phyloP scores from a whole-genome alignment of 2,797 vertebrate genomes.

The Meriones psammophilus region DNA sequence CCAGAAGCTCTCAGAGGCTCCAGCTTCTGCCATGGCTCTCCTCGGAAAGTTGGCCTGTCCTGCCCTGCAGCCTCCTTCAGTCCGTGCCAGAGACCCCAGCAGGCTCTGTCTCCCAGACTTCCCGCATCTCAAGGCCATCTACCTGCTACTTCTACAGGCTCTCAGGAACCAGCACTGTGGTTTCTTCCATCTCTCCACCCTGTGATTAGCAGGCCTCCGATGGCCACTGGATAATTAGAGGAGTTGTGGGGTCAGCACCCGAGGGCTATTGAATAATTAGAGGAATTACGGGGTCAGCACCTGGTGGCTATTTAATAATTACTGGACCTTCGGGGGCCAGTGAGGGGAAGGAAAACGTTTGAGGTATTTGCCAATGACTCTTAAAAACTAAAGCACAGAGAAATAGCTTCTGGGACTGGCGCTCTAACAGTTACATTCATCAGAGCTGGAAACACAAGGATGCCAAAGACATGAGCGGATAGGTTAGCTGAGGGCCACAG shows the following conservation, averaged over 20 bases:
- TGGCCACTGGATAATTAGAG: background rate
- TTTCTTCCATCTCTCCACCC: background rate
- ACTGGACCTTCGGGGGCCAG: background rate
- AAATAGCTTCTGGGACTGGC: conserved; percentile 10
- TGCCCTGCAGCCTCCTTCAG: background rate
- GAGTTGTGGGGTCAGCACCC: background rate
- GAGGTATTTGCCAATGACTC: background rate
- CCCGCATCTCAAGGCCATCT: background rate
- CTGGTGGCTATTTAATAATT: too few relatives aligned
- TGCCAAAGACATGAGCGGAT: background rate
- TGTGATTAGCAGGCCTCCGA: background rate
- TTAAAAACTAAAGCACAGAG: background rate
- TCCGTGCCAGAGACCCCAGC: background rate
- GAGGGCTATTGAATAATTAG: background rate
- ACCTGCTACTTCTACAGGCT: background rate
- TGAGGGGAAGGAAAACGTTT: background rate
- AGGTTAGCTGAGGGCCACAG: background rate
- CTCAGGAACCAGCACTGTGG: background rate
- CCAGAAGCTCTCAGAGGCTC: background rate
- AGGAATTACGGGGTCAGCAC: background rate
- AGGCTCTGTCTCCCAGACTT: background rate
- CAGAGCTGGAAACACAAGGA: background rate
- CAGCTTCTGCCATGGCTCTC: background rate
- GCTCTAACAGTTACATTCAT: background rate
- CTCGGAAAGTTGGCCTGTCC: background rate